phyloP scores from a whole-genome alignment of 2,113 vertebrate genomes.

The Dasypus novemcinctus region DNA sequence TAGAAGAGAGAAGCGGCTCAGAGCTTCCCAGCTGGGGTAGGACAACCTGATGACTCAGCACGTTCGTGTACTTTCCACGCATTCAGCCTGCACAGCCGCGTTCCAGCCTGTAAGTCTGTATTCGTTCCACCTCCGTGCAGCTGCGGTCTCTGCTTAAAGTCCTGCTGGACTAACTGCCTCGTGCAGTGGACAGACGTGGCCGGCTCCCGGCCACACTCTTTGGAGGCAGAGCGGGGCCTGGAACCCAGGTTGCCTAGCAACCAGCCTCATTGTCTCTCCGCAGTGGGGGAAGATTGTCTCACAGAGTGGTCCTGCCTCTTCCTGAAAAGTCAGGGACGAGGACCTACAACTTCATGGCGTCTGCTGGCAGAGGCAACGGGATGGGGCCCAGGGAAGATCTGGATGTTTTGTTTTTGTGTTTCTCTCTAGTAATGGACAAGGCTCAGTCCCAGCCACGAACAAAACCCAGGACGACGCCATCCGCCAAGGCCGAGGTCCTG shows the following conservation, averaged over 20 bases:
- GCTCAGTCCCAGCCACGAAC: neutral
- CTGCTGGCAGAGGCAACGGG: neutral
- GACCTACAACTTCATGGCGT: neutral
- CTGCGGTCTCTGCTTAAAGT: neutral
- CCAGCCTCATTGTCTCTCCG: neutral
- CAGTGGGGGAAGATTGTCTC: neutral
- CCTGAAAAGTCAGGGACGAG: neutral
- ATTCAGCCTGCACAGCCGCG: neutral
- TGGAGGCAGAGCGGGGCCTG: neutral
- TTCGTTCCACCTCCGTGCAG: neutral
- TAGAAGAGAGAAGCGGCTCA: neutral
- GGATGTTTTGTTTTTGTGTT: neutral
- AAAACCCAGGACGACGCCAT: neutral
- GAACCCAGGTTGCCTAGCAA: neutral
- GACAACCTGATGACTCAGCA: neutral
- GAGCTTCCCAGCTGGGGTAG: neutral
- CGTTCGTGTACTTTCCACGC: neutral
- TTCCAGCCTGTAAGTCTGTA: neutral
- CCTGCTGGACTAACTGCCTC: neutral
- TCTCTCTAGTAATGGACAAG: neutral
- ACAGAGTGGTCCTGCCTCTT: neutral
- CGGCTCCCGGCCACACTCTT: constrained; percentile 6
- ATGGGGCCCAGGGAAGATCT: neutral
- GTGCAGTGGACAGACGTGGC: neutral
- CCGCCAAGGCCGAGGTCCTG: neutral